Conservation (phyloP, 2,888 invertebrate genomes). For the Chalcosyrphus nemorum region DNA sequence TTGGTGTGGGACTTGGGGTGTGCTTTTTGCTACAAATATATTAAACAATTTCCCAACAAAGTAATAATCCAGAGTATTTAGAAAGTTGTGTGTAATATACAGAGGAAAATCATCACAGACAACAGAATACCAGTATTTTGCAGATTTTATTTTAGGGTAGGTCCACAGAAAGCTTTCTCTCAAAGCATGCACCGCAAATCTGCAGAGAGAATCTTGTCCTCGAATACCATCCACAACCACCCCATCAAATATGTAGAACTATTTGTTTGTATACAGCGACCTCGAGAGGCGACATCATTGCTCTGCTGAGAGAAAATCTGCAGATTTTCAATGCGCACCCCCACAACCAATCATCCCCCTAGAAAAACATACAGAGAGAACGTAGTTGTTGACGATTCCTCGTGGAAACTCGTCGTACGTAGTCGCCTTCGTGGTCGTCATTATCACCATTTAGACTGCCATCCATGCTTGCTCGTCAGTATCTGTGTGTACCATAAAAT, state of each 20-base stretch:
- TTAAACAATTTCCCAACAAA: neutral
- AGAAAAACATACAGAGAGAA: constrained; percentile 44
- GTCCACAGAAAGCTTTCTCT: constrained; percentile 39
- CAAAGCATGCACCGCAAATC: neutral
- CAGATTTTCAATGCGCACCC: constrained; percentile 55
- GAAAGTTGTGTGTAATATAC: neutral
- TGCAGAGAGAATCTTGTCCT: constrained; percentile 11
- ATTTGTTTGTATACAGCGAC: neutral
- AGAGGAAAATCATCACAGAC: neutral
- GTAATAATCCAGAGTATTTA: neutral
- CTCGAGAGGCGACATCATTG: neutral
- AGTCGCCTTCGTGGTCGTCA: constrained; percentile 41
- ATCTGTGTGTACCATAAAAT: constrained; percentile 80
- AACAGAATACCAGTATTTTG: constrained; percentile 53
- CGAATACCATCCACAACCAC: constrained; percentile 25
- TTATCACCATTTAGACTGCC: constrained; percentile 55
- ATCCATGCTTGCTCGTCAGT: constrained; percentile 51
- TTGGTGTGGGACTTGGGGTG: too few species aligned
- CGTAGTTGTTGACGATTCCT: constrained; percentile 25
- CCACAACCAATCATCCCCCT: constrained; percentile 5
- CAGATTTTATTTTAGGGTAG: constrained; percentile 40
- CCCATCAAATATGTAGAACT: neutral
- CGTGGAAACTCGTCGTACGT: constrained; percentile 18
- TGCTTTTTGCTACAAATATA: too few species aligned
- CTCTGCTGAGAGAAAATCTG: constrained; percentile 31